These are phyloP conservation scores for Ailurus styani DNA, from an alignment of 2,113 vertebrate species.

Conservation along the genomic window DNA sequence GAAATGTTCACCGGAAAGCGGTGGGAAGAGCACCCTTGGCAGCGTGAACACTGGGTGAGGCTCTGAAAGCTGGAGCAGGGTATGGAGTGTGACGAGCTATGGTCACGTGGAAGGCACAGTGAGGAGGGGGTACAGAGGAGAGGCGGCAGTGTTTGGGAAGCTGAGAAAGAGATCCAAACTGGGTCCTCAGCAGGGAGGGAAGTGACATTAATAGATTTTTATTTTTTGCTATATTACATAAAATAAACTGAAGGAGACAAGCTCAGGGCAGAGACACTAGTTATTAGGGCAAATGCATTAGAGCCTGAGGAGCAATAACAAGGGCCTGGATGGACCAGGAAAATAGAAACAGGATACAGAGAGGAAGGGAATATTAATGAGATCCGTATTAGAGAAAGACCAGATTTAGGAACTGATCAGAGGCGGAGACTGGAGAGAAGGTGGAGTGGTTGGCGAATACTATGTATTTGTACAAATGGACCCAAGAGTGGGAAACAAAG, in stretches of 20 bases:
- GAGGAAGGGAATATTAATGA: background rate
- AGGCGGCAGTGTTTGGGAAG: fast-evolving
- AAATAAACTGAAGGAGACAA: background rate
- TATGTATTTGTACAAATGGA: background rate
- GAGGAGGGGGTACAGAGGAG: background rate
- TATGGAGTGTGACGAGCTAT: fast-evolving
- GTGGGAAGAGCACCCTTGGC: background rate
- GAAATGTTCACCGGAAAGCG: background rate
- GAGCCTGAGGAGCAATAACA: background rate
- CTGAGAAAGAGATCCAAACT: background rate
- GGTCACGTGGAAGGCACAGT: fast-evolving
- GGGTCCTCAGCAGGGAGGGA: background rate
- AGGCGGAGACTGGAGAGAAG: background rate
- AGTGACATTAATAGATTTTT: background rate
- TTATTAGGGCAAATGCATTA: background rate
- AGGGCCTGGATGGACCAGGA: background rate
- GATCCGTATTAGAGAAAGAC: background rate
- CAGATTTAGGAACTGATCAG: fast-evolving
- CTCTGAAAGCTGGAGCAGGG: background rate
- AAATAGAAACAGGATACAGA: fast-evolving
- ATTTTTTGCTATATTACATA: background rate
- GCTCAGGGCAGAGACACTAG: background rate
- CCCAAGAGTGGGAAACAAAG: background rate
- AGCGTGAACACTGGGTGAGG: fast-evolving
- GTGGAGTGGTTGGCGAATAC: background rate